A percentile compares a stretch with the other conserved stretches of the same genome.
Conservation (phyloP, 2,113 vertebrate genomes). For the Vulpes vulpes region DNA sequence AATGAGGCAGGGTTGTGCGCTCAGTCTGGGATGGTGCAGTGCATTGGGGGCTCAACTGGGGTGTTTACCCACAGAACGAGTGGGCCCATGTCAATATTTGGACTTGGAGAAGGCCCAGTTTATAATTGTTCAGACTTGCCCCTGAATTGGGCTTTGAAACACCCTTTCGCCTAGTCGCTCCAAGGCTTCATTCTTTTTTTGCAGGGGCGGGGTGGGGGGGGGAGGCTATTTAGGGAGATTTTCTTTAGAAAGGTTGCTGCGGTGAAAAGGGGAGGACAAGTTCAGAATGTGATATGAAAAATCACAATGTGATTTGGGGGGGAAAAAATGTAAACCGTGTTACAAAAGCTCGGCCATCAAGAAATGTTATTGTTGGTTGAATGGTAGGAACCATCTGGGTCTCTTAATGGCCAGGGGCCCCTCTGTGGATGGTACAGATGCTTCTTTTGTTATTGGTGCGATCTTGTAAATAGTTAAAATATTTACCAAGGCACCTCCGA, state of each 20-base stretch:
- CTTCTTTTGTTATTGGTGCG: slow-evolving; percentile 94
- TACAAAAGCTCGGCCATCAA: slow-evolving; percentile 81
- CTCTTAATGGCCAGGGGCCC: slow-evolving; percentile 87
- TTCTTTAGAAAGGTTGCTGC: slow-evolving; percentile 61
- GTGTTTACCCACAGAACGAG: slow-evolving; percentile 71
- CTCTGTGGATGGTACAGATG: slow-evolving; percentile 95
- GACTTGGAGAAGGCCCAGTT: slow-evolving; percentile 60
- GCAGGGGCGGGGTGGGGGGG: not conserved
- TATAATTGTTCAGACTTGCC: slow-evolving; percentile 61
- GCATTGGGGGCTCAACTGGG: slow-evolving; percentile 36
- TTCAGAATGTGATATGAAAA: slow-evolving; percentile 74
- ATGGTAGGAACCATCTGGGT: slow-evolving; percentile 96
- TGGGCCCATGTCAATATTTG: slow-evolving; percentile 66
- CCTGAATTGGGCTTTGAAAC: slow-evolving; percentile 65
- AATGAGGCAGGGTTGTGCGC: not conserved
- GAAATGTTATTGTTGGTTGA: slow-evolving; percentile 88
- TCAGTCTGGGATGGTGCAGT: not conserved
- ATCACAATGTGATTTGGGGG: slow-evolving; percentile 73
- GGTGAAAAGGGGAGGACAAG: slow-evolving; percentile 18
- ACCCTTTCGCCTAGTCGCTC: slow-evolving; percentile 21
- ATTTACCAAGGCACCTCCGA: slow-evolving; percentile 96
- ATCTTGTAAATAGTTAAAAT: slow-evolving; percentile 99
- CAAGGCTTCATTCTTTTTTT: slow-evolving; percentile 44
- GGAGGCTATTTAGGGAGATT: slow-evolving; percentile 12
- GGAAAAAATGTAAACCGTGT: slow-evolving; percentile 79